Evolutionary conservation across 2,113 vertebrate genomes (phyloP), one percentile per base, ranked within the genome.

Genomic region (Bambusicola thoracicus): DNA sequence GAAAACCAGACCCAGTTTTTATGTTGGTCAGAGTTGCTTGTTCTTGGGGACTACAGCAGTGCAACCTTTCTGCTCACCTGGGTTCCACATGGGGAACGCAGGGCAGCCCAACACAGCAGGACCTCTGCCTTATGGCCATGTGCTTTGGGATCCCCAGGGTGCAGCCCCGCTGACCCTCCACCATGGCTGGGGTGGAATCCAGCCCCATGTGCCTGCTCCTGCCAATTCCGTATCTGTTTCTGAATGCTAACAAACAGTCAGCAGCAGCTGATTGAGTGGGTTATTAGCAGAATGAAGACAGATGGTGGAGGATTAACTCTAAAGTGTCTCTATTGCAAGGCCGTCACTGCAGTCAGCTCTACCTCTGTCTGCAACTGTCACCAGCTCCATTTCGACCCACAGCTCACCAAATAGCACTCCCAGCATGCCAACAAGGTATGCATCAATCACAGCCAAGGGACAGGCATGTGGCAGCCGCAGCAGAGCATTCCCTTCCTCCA

Each of bases 231-330:
- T 96, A 94, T 95, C 96, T 96, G 79, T 94, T 97, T 93, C 96
- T 96, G 94, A 95, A 94, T 94, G 94, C 92, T 97, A 97, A 97
- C 97, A 97, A 97, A 97, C 95, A 96, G 94, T 93, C 87, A 29
- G 95, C 96, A 96, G 95, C 93, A 83, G 95, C 96, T 97, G 97
- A 98, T 94, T 78, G 96, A 97, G 94, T 92, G 88, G 95, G 95
- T 97, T 97, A 97, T 98, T 98, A 97, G 95, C 76, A 90, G 96
- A 95, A 93, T 25, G 61, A 95, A 97, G 97, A 98, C 98, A 98
- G 98, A 98, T 98, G 97, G 97, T 36, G 73, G 73, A 92, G 96
- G 96, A 96, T 93, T 97, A 94, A 95, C 85, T 96, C 93, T 93
- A 69, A 68, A 95, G 95, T 6, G 29, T 97, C 96, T 97, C 96